Evolutionary conservation across 2,113 vertebrate genomes (phyloP).

Genomic region (Brienomyrus brachyistius): DNA sequence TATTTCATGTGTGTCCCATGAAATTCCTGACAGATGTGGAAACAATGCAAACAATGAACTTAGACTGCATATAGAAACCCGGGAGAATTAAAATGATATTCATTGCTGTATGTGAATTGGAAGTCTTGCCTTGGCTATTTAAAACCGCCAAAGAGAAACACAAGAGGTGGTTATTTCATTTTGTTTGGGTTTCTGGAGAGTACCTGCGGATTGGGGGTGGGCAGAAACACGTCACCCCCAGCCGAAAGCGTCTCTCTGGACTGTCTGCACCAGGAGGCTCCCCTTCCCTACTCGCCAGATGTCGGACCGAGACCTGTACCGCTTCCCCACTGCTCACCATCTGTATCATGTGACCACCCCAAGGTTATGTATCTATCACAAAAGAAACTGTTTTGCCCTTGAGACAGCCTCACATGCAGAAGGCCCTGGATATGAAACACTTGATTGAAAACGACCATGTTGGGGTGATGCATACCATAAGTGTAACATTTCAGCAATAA

Average conservation of each 20-base stretch:
- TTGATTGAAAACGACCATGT: no score
- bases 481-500: background rate
- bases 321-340: background rate
- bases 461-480: background rate
- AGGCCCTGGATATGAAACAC: background rate
- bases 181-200: background rate
- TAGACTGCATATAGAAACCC: constrained; percentile 22
- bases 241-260: background rate
- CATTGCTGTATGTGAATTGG: background rate
- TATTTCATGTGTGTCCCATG: constrained; percentile 53
- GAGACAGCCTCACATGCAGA: background rate
- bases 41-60: constrained; percentile 40
- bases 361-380: background rate
- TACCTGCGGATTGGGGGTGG: background rate
- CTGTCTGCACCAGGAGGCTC: background rate
- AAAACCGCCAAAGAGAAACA: background rate
- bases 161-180: background rate
- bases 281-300: background rate
- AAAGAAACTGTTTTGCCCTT: background rate
- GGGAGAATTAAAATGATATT: constrained; percentile 43
- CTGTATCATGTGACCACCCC: background rate
- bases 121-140: background rate
- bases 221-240: background rate
- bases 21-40: background rate
- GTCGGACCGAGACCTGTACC: background rate